These are phyloP conservation scores for Mimas tiliae DNA, from an alignment of 2,888 invertebrate genomes.

Conservation along the genomic window DNA sequence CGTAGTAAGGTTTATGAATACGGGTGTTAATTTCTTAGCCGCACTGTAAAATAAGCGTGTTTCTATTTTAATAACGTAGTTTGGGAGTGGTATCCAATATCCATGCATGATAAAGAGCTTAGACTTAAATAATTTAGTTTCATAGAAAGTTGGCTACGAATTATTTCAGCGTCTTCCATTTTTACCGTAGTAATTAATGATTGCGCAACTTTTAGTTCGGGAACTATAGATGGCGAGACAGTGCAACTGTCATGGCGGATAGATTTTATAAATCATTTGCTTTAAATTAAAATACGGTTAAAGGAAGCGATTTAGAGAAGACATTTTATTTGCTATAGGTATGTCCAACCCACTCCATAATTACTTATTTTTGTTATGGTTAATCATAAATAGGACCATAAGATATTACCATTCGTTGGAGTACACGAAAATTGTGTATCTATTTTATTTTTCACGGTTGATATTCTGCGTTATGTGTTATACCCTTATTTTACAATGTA, in stretches of 20 bases:
- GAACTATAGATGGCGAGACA: slow-evolving; percentile 28
- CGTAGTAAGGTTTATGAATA: no score
- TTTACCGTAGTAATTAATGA: slow-evolving; percentile 53
- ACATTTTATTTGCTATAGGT: slow-evolving; percentile 3
- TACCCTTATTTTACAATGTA: slow-evolving; percentile 53
- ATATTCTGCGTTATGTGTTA: slow-evolving; percentile 29
- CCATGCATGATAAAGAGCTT: slow-evolving; percentile 63
- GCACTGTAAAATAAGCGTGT: slow-evolving; percentile 28
- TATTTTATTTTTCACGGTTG: slow-evolving; percentile 36
- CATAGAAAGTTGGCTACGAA: slow-evolving; percentile 80
- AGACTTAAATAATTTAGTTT: slow-evolving; percentile 63
- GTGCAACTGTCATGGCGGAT: slow-evolving; percentile 26
- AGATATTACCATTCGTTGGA: slow-evolving; percentile 3
- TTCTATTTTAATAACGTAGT: slow-evolving; percentile 27
- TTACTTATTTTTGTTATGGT: background rate
- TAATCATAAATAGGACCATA: background rate
- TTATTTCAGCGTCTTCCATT: slow-evolving; percentile 83
- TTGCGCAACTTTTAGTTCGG: slow-evolving; percentile 31
- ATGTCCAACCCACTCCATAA: slow-evolving; percentile 1
- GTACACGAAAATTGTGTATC: slow-evolving; percentile 27
- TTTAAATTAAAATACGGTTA: background rate
- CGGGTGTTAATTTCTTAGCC: background rate
- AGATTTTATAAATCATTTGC: slow-evolving; percentile 34
- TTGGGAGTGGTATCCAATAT: slow-evolving; percentile 45
- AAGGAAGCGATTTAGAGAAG: background rate